Percentiles rank a stretch among this genome's conserved stretches.
Evolutionary conservation across 2,888 invertebrate genomes (phyloP).

Genomic region (Lepidocyrtoides sp.): DNA sequence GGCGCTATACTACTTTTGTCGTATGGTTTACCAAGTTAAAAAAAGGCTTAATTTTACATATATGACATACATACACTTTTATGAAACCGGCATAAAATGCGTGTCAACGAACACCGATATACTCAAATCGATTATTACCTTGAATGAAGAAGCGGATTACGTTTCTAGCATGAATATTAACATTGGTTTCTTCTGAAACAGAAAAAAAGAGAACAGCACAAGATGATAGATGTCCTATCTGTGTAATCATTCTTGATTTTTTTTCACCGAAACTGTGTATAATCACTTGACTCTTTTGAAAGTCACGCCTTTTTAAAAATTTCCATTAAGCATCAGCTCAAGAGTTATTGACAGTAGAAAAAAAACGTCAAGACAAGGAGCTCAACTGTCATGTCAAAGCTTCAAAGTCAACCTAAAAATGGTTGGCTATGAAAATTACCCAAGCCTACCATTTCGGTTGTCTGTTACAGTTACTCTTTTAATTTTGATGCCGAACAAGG

Average conservation of each 20-base stretch:
- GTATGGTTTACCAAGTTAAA: background rate
- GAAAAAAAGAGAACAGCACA: background rate
- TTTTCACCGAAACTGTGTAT: background rate
- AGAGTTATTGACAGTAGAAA: background rate
- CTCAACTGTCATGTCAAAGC: slow-evolving; percentile 10
- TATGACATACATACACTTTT: background rate
- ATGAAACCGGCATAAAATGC: slow-evolving; percentile 1
- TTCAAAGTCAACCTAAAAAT: background rate
- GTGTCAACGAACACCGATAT: background rate
- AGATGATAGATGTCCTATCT: background rate
- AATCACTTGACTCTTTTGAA: slow-evolving; percentile 17
- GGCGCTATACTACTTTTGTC: background rate
- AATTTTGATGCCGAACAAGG: background rate
- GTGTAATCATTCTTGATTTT: background rate
- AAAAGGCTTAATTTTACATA: background rate
- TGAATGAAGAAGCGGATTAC: slow-evolving; percentile 7
- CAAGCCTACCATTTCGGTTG: background rate
- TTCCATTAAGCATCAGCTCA: background rate
- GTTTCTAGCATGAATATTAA: slow-evolving; percentile 30
- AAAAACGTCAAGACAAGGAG: background rate
- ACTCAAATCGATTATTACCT: slow-evolving; percentile 30
- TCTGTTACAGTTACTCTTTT: background rate
- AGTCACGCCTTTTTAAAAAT: slow-evolving; percentile 14
- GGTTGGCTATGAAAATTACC: background rate
- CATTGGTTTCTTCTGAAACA: background rate